These are phyloP conservation scores for Mus spretus DNA, from an alignment of 2,797 vertebrate genomes.

Conservation along the genomic window DNA sequence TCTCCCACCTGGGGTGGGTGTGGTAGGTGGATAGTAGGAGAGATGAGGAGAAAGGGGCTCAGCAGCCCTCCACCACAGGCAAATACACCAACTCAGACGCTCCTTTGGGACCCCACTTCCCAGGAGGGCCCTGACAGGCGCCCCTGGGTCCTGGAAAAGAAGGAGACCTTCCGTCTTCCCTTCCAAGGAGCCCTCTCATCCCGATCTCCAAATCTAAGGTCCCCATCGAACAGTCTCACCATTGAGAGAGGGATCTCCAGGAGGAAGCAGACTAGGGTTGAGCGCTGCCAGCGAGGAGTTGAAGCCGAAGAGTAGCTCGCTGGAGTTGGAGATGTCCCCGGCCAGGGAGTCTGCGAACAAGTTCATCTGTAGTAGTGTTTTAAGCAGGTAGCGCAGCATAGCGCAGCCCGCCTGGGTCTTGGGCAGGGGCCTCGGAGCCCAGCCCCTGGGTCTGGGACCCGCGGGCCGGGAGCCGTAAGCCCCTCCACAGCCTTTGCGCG, in stretches of 20 bases:
- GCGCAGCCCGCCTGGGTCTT: conserved; percentile 64
- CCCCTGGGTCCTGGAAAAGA: not conserved
- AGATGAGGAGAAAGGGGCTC: not conserved
- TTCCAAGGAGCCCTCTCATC: not conserved
- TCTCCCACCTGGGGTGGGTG: not conserved
- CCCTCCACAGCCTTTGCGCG: conserved; percentile 79
- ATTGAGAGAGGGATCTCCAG: conserved; percentile 91
- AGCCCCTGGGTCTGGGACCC: conserved; percentile 75
- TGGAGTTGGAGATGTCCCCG: conserved; percentile 91
- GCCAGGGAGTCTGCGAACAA: conserved; percentile 95
- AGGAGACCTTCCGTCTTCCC: not conserved
- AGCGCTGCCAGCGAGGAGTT: conserved; percentile 90
- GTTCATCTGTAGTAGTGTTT: conserved; percentile 98
- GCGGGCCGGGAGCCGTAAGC: conserved; percentile 69
- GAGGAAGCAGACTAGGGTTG: conserved; percentile 90
- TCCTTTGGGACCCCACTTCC: not conserved
- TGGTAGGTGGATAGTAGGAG: not conserved
- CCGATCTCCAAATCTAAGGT: not conserved
- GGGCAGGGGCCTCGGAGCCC: conserved; percentile 57
- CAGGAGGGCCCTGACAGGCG: not conserved
- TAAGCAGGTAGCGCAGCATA: conserved; percentile 98
- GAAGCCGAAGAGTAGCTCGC: conserved; percentile 91
- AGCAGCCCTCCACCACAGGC: not conserved
- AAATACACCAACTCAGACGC: not conserved
- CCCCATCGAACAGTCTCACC: conserved; percentile 89